Conservation (phyloP, 2,888 invertebrate species). For the Volucella inanis region DNA sequence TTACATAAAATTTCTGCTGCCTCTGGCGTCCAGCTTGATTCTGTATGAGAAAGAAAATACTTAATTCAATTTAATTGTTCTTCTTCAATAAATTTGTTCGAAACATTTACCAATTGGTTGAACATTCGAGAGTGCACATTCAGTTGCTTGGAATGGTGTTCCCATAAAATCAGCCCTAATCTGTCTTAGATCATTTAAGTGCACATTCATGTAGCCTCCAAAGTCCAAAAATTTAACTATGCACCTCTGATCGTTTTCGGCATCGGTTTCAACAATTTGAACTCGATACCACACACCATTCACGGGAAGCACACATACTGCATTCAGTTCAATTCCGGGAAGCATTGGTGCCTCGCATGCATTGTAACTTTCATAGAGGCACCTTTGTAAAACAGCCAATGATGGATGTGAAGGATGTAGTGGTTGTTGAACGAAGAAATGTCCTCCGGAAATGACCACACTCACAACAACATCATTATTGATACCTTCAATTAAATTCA, state of each 20-base stretch:
- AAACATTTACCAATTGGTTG: constrained; percentile 87
- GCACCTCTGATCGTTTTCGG: constrained; percentile 83
- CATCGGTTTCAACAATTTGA: constrained; percentile 88
- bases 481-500: constrained; percentile 94
- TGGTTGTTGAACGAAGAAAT: constrained; percentile 97
- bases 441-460: constrained; percentile 92
- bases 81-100: not conserved
- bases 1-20: constrained; percentile 91
- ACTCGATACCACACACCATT: constrained; percentile 94
- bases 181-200: constrained; percentile 91
- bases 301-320: constrained; percentile 94
- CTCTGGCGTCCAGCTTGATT: constrained; percentile 89
- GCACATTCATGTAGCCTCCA: constrained; percentile 94
- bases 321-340: constrained; percentile 90
- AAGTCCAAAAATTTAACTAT: constrained; percentile 96
- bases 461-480: constrained; percentile 96
- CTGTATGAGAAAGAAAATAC: constrained; percentile 79
- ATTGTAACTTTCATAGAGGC: constrained; percentile 92
- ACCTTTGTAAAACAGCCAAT: constrained; percentile 90
- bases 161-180: constrained; percentile 96
- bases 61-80: not conserved
- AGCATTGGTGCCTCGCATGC: constrained; percentile 90
- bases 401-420: constrained; percentile 96
- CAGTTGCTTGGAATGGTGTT: constrained; percentile 98
- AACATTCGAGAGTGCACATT: constrained; percentile 96